Percentiles rank a stretch among this genome's conserved stretches.
Evolutionary conservation across 2,797 vertebrate species (phyloP).

Genomic region (Antrozous pallidus): DNA sequence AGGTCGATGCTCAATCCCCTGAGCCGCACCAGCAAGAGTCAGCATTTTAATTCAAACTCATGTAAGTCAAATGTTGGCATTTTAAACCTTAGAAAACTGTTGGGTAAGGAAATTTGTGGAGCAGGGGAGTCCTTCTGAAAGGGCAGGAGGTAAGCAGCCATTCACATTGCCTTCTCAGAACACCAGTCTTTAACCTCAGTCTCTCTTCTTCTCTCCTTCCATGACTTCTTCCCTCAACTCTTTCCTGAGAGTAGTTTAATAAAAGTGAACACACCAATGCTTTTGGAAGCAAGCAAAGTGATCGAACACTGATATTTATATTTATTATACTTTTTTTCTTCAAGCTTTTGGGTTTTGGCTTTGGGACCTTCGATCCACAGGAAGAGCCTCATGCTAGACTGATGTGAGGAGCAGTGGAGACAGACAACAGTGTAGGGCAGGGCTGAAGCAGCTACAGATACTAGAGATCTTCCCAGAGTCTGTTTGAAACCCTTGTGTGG

Average conservation of each 20-base stretch:
- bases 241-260: slow-evolving; percentile 44
- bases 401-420: neutral
- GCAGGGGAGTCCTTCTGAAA: neutral
- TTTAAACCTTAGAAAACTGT: neutral
- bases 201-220: neutral
- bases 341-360: neutral
- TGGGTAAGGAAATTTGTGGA: neutral
- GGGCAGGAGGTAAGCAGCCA: neutral
- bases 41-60: slow-evolving; percentile 12
- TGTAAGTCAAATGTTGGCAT: neutral
- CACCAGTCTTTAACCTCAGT: neutral
- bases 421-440: neutral
- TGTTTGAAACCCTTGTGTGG: neutral
- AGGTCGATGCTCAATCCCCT: no score
- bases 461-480: neutral
- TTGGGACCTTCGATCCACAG: neutral
- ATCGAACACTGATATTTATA: slow-evolving; percentile 34
- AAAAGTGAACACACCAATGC: slow-evolving; percentile 28
- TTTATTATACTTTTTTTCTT: slow-evolving; percentile 23
- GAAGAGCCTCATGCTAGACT: neutral
- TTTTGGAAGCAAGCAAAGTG: slow-evolving; percentile 43
- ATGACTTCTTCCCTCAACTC: neutral
- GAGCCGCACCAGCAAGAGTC: neutral
- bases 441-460: neutral
- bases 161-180: neutral